Percentiles rank a stretch among this genome's conserved stretches.
phyloP scores from a whole-genome alignment of 1,140 invertebrate species.

The Oedothorax gibbosus region DNA sequence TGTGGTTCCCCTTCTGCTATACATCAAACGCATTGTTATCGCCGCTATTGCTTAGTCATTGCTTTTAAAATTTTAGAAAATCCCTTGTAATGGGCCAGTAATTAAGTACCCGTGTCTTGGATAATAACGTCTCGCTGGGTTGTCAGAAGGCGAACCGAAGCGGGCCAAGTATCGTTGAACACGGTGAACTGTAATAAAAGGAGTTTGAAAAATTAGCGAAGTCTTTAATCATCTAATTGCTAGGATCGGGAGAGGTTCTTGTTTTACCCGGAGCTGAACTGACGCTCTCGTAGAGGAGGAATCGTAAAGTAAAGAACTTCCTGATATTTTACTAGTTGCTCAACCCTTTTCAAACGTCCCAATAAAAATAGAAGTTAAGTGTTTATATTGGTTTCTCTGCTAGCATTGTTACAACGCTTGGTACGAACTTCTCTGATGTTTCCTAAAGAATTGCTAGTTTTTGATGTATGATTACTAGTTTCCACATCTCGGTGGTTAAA shows the following conservation, averaged over 20 bases:
- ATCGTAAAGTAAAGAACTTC: too few species aligned
- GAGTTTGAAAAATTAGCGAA: constrained; percentile 57
- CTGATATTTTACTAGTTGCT: too few species aligned
- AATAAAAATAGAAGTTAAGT: too few species aligned
- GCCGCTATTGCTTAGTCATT: not conserved
- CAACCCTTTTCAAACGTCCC: too few species aligned
- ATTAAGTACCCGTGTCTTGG: constrained; percentile 46
- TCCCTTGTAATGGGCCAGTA: constrained; percentile 22
- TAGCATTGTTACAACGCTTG: too few species aligned
- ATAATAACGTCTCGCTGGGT: constrained; percentile 56
- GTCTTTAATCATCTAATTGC: constrained; percentile 60
- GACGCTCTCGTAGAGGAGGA: not conserved
- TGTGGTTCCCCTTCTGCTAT: constrained; percentile 34
- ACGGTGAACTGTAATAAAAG: not conserved
- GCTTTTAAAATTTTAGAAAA: too few species aligned
- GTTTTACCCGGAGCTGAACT: constrained; percentile 46
- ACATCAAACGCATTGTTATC: constrained; percentile 57
- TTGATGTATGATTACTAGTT: too few species aligned
- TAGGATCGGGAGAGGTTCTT: constrained; percentile 1
- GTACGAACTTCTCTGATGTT: too few species aligned
- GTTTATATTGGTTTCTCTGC: too few species aligned
- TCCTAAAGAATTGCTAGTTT: too few species aligned
- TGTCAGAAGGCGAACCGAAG: constrained; percentile 56
- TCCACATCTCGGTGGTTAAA: too few species aligned
- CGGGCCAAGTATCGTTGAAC: constrained; percentile 28